These are phyloP conservation scores for Drosophila koepferae DNA, from an alignment of 2,888 invertebrate species.

Conservation along the genomic window DNA sequence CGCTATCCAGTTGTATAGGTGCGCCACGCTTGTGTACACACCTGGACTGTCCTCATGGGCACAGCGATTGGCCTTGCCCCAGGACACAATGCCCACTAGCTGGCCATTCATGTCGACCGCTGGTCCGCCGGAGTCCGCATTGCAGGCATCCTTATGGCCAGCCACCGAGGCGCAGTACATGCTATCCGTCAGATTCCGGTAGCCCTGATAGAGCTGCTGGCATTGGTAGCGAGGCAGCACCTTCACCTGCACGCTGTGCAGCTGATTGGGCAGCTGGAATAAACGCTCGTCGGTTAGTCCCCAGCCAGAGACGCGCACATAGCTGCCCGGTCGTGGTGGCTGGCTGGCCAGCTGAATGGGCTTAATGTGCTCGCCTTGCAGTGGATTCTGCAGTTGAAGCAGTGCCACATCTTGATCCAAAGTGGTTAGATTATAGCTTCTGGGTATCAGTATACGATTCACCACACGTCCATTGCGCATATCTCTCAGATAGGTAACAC, in stretches of 20 bases:
- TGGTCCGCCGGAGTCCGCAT: constrained; percentile 84
- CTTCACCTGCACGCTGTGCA: constrained; percentile 71
- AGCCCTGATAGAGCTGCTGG: constrained; percentile 57
- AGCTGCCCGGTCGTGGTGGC: constrained; percentile 47
- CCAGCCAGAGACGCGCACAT: constrained; percentile 77
- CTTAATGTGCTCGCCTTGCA: constrained; percentile 51
- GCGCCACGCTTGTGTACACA: constrained; percentile 87
- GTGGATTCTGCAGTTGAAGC: constrained; percentile 60
- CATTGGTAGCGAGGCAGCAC: constrained; percentile 62
- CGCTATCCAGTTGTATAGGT: constrained; percentile 67
- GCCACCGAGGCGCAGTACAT: constrained; percentile 78
- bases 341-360: constrained; percentile 56
- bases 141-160: constrained; percentile 79
- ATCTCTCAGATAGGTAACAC: constrained; percentile 70
- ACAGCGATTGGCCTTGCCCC: constrained; percentile 75
- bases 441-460: constrained; percentile 55
- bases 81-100: constrained; percentile 89
- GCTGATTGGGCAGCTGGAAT: constrained; percentile 62
- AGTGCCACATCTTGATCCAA: constrained; percentile 79
- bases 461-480: constrained; percentile 59
- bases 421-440: constrained; percentile 54
- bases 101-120: constrained; percentile 67
- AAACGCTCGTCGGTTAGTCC: constrained; percentile 66
- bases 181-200: constrained; percentile 64
- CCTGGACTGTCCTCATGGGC: constrained; percentile 89